A percentile compares a stretch with the other conserved stretches of the same genome.
These are phyloP conservation scores for Pararge aegeria DNA, from an alignment of 1,140 invertebrate genomes.

Conservation along the genomic window DNA sequence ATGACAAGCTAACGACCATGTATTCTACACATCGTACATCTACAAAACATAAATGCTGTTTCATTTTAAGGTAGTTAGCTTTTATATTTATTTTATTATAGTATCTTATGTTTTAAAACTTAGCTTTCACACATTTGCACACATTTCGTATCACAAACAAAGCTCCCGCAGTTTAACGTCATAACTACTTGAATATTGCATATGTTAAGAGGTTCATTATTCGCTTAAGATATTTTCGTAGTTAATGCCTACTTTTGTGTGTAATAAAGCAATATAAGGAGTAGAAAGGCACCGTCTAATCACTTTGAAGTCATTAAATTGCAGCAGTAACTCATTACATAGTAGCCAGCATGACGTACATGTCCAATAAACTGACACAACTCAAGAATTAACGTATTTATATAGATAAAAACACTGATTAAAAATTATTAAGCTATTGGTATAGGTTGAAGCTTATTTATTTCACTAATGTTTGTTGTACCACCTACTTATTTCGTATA, in stretches of 20 bases:
- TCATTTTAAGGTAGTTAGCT: too few relatives aligned
- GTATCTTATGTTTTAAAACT: not conserved
- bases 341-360: constrained; percentile 54
- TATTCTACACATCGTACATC: too few relatives aligned
- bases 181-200: constrained; percentile 13
- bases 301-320: constrained; percentile 65
- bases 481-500: too few relatives aligned
- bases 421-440: too few relatives aligned
- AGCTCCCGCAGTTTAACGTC: constrained; percentile 13
- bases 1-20: too few relatives aligned
- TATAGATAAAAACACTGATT: too few relatives aligned
- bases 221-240: constrained; percentile 41
- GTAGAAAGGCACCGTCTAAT: constrained; percentile 68
- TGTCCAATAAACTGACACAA: not conserved
- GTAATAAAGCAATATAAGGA: constrained; percentile 56
- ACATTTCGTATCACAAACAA: not conserved
- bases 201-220: constrained; percentile 20
- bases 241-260: constrained; percentile 54
- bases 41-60: too few relatives aligned
- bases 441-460: too few relatives aligned
- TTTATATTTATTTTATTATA: too few relatives aligned
- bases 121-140: not conserved
- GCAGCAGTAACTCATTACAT: constrained; percentile 71
- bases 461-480: too few relatives aligned
- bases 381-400: too few relatives aligned